Conservation (phyloP, 1,140 invertebrate genomes). For the Ceratina calcarata region DNA sequence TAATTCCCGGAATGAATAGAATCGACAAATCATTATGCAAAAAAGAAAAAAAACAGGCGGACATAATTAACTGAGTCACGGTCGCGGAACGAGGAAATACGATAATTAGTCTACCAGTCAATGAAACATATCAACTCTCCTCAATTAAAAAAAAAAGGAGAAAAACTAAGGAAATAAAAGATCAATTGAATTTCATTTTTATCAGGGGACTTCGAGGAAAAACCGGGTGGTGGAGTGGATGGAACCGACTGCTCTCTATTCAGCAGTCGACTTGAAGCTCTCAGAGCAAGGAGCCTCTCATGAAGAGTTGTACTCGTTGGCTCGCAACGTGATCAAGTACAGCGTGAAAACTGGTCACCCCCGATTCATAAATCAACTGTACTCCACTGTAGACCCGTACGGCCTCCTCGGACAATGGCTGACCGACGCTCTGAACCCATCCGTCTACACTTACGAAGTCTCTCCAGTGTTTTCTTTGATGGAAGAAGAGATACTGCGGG, state of each 20-base stretch:
- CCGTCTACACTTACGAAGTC: constrained; percentile 95
- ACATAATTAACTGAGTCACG: too few relatives aligned
- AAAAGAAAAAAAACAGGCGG: too few relatives aligned
- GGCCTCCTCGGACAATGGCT: constrained; percentile 92
- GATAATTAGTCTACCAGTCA: too few relatives aligned
- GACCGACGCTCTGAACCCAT: constrained; percentile 92
- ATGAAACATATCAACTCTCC: too few relatives aligned
- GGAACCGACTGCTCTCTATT: constrained; percentile 84
- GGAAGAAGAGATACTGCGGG: constrained; percentile 89
- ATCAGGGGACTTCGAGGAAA: constrained; percentile 82
- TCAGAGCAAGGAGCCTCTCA: constrained; percentile 83
- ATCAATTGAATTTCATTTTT: constrained; percentile 16
- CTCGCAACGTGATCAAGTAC: constrained; percentile 87
- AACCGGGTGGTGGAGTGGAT: constrained; percentile 89
- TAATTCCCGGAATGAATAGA: too few relatives aligned
- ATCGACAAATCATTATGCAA: too few relatives aligned
- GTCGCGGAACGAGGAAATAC: too few relatives aligned
- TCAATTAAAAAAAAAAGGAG: too few relatives aligned
- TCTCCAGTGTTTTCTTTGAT: constrained; percentile 93
- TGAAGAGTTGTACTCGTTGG: constrained; percentile 84
- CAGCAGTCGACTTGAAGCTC: constrained; percentile 85
- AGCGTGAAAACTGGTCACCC: constrained; percentile 94
- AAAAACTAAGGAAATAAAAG: too few relatives aligned
- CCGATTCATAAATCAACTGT: constrained; percentile 92
- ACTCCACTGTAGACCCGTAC: constrained; percentile 92